A percentile compares a stretch with the other conserved stretches of the same genome.
These are phyloP conservation scores for Clarias gariepinus DNA, from an alignment of 2,113 vertebrate species.

Conservation along the genomic window DNA sequence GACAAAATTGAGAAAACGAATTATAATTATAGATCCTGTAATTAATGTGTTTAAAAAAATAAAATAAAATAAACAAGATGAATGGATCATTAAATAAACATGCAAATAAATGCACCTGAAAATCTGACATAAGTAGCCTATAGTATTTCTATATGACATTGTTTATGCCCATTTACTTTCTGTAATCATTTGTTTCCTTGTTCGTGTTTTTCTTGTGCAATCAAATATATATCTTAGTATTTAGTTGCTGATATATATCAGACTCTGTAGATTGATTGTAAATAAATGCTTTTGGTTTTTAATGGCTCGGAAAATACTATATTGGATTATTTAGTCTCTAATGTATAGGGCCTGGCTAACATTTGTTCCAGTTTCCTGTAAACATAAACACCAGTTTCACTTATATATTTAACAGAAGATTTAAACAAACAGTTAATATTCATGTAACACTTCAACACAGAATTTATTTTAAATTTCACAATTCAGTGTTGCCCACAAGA, in stretches of 20 bases:
- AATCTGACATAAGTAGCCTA: not conserved
- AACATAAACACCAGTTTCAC: not conserved
- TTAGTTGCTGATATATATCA: not conserved
- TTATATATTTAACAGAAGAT: not conserved
- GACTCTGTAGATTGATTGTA: not conserved
- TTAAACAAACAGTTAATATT: not conserved
- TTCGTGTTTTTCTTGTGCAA: not conserved
- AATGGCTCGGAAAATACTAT: not conserved
- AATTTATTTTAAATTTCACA: not conserved
- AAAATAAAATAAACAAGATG: not conserved
- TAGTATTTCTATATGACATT: not conserved
- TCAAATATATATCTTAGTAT: not conserved
- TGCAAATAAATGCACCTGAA: not conserved
- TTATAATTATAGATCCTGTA: not conserved
- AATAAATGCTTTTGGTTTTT: not conserved
- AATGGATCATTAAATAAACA: not conserved
- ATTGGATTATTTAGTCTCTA: constrained; percentile 9
- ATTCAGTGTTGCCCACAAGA: not conserved
- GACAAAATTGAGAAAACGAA: not conserved
- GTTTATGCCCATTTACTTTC: not conserved
- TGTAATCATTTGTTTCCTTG: too few species aligned
- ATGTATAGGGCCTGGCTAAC: not conserved
- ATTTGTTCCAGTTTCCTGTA: not conserved
- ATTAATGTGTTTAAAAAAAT: not conserved
- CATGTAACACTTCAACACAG: not conserved